Base-by-base conservation (phyloP, 1,140 invertebrate genomes). In the Pogonus chalceus region DNA sequence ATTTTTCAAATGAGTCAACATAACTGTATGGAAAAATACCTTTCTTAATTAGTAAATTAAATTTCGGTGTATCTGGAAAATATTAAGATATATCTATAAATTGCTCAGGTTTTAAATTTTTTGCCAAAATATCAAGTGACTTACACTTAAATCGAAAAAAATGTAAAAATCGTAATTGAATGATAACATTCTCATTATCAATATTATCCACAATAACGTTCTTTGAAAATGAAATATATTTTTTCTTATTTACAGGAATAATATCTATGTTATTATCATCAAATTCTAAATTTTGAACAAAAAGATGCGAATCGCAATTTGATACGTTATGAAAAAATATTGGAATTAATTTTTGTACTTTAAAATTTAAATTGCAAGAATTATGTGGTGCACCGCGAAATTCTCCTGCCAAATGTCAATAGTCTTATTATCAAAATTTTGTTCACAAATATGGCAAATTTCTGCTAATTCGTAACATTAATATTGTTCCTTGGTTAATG, bases 241-340 rank as follows among this genome's bases (percentile, higher is more conserved):
- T 59, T 56, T 73, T 67, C 53, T 65, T 65, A 43, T 69, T 31
- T 67, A 62, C 0, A n/a, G 68, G 66, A 24, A 72, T 68, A 23
- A 67, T 57, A 18, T 57, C 57, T 21, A 71, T 67, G 22, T 63
- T 20, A 2, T 59, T 60, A 21, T 61, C 55, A 60, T 62, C 53
- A 18, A 58, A 47, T 31, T 57, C 52, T 4, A 70, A 35, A 49
- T 59, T 62, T 51, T 65, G 56, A 2, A 72, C 59, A 52, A 73
- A 63, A n/a, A 70, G 56, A 57, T 72, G 68, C 35, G 51, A 53
- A 59, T 70, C 63, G 56, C 67, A 67, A 7, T 59, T 51, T 2
- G 65, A 63, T 51, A 69, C 59, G 60, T 67, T 65, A 61, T 67
- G 65, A 49, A 69, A 70, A 52, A 69, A 58, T 20, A 72, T 56